Conservation (phyloP, 2,888 invertebrate genomes). For the Polyploca ridens region DNA sequence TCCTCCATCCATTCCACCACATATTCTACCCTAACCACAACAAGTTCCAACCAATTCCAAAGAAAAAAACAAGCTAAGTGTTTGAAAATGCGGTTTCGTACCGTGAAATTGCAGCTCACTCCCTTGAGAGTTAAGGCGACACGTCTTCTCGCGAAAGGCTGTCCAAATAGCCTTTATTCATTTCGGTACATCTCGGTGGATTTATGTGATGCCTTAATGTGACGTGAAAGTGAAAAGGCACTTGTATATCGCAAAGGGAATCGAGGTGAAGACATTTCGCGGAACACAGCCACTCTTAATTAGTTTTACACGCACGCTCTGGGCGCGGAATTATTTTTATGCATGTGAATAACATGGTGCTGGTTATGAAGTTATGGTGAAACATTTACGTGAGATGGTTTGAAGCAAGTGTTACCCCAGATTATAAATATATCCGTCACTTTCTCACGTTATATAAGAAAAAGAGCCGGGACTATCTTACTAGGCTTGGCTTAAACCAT, state of each 20-base stretch:
- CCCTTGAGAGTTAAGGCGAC: conserved; percentile 36
- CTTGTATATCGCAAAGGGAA: conserved; percentile 8
- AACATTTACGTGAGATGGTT: too few relatives aligned
- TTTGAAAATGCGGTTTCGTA: conserved; percentile 30
- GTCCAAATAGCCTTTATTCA: conserved; percentile 46
- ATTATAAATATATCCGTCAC: too few relatives aligned
- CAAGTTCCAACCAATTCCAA: neutral
- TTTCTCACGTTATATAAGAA: too few relatives aligned
- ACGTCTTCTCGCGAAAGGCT: conserved; percentile 38
- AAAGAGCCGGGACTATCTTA: too few relatives aligned
- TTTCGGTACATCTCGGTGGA: conserved; percentile 37
- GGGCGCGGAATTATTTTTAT: neutral
- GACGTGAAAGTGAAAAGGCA: conserved; percentile 8
- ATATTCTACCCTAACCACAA: neutral
- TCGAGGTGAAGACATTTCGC: neutral
- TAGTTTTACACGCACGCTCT: neutral
- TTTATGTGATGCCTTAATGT: conserved; percentile 12
- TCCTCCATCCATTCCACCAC: neutral
- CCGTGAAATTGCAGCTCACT: conserved; percentile 49
- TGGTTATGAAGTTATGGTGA: too few relatives aligned
- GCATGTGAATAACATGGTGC: neutral
- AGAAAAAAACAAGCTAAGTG: conserved; percentile 11
- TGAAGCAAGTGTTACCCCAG: too few relatives aligned
- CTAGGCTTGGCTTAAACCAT: too few relatives aligned
- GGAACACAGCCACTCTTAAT: neutral